Evolutionary conservation across 1,140 invertebrate species (phyloP).

Genomic region (Hydropsyche tenuis): DNA sequence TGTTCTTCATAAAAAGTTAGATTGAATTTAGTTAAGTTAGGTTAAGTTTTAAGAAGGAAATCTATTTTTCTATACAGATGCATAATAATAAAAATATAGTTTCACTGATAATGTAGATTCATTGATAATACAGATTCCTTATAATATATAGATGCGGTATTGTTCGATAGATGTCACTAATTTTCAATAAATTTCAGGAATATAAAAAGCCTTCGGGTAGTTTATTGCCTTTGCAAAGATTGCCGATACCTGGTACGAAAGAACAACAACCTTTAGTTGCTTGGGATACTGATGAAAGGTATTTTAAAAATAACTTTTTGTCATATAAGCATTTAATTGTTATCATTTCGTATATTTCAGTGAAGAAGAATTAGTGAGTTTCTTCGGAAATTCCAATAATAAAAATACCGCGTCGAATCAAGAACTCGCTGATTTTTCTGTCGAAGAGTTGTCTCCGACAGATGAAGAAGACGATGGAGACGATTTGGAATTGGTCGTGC

Average conservation of each 20-base stretch:
- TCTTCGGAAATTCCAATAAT: constrained; percentile 32
- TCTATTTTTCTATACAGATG: no score
- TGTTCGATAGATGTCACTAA: no score
- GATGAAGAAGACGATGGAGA: constrained; percentile 47
- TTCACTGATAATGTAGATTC: no score
- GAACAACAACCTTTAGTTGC: constrained; percentile 68
- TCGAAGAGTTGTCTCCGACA: constrained; percentile 45
- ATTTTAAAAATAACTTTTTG: neutral
- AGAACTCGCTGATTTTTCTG: constrained; percentile 42
- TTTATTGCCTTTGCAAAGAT: constrained; percentile 67
- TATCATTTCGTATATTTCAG: no score
- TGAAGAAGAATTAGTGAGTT: constrained; percentile 47
- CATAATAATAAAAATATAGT: no score
- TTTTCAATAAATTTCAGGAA: constrained; percentile 55
- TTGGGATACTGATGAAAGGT: constrained; percentile 65
- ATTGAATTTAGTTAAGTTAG: no score
- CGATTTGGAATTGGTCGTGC: constrained; percentile 43
- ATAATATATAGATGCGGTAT: no score
- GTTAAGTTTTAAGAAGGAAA: no score
- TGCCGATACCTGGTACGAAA: constrained; percentile 65
- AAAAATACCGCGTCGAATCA: constrained; percentile 17
- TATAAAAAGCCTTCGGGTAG: constrained; percentile 62
- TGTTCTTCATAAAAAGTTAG: no score
- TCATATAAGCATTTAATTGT: no score
- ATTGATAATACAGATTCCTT: no score